Evolutionary conservation across 2,888 invertebrate genomes (phyloP), one percentile per base, ranked within the genome.

Genomic region (Agrenia bidenticulata): DNA sequence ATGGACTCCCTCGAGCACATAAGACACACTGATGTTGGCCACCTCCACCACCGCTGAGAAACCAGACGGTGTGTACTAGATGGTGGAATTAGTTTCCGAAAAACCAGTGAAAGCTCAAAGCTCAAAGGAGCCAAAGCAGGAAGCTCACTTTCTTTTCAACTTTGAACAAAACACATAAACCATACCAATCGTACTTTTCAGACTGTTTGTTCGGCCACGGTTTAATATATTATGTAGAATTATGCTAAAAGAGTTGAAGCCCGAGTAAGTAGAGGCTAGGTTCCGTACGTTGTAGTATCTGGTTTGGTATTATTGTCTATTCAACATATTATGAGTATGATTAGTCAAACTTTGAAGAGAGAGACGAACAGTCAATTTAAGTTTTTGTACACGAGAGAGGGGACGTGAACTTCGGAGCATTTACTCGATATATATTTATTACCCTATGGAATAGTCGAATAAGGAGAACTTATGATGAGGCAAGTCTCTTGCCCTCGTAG

Each of bases 1-100:
- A 58, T 58, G 58, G 49, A 42, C 49, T 58, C 27, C 24, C 27
- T 58, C 15, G 15, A 57, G 57, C 39, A 57, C 51, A 51, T 51
- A 51, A 51, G 51, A 51, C 51, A 51, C 51, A 51, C 51, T 45
- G n/a, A n/a, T n/a, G n/a, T n/a, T 45, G 19, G 7, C 19, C 45
- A 45, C 17, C n/a, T 9, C 45, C 17, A 19, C 32, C 32, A 32
- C 32, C 11, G 11, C 32, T 32, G 11, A 11, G 32, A 32, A 32
- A 32, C 32, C 32, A 4, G 32, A 32, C 32, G 32, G 11, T 7
- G 32, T 19, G 45, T 5, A 15, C 9, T 45, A 9, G 19, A 4
- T 17, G 19, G 45, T 17, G 15, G 39, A 45, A 45, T 45, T 19
- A 45, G 9, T 45, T 45, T 45, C n/a, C 15, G 19, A 15, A 45